These are phyloP conservation scores for Apostichopus leukothele DNA, from an alignment of 53 echinoderm and acorn worm species.

Conservation along the genomic window DNA sequence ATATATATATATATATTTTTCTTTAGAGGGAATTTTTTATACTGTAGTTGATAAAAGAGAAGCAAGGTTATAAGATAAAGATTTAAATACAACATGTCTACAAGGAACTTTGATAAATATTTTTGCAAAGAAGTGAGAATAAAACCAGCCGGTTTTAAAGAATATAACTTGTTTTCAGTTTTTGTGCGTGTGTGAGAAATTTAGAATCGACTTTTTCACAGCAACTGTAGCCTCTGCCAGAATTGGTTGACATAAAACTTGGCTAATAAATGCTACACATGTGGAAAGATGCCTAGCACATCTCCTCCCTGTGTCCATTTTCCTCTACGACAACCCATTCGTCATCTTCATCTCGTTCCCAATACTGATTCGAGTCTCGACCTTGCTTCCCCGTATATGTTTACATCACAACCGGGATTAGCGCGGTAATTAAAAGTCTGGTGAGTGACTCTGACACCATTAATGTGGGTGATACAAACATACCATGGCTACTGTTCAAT, in stretches of 20 bases:
- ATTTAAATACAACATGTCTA: too few species aligned
- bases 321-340: not conserved
- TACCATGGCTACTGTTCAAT: constrained; percentile 28
- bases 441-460: constrained; percentile 39
- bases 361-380: not conserved
- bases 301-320: not conserved
- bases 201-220: too few species aligned
- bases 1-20: too few species aligned
- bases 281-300: constrained; percentile 11
- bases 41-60: too few species aligned
- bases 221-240: too few species aligned
- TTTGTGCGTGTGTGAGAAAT: too few species aligned
- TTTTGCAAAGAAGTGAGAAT: too few species aligned
- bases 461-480: constrained; percentile 30
- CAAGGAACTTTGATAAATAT: too few species aligned
- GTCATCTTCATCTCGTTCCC: constrained; percentile 9
- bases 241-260: not conserved
- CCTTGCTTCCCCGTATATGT: not conserved
- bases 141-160: too few species aligned
- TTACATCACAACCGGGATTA: constrained; percentile 40
- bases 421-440: constrained; percentile 41
- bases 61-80: too few species aligned
- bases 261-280: constrained; percentile 16
- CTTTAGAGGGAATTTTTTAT: too few species aligned
- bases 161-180: too few species aligned